A percentile compares a stretch with the other conserved stretches of the same genome.
Evolutionary conservation across 2,113 vertebrate species (phyloP).

Genomic region (Peromyscus maniculatus): DNA sequence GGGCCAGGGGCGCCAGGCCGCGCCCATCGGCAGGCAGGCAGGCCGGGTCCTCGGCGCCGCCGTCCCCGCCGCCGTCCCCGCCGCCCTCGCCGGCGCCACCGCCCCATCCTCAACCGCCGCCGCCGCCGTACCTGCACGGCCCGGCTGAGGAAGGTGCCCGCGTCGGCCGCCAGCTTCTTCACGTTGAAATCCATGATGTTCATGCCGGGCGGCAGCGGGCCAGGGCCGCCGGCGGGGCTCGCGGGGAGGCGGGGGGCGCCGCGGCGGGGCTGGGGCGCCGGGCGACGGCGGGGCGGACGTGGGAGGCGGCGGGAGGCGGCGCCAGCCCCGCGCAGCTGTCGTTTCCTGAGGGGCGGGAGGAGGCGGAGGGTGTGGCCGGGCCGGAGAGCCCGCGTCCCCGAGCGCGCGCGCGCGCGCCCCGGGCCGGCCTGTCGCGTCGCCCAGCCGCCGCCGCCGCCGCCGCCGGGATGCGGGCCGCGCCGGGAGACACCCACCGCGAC

Average conservation of each 20-base stretch:
- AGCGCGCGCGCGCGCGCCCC: neutral
- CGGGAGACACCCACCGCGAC: accelerated
- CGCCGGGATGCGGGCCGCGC: neutral
- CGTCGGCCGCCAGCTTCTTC: constrained; percentile 96
- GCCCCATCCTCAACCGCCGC: neutral
- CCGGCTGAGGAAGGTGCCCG: constrained; percentile 96
- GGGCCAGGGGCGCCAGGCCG: constrained; percentile 54
- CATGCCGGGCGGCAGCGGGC: constrained; percentile 70
- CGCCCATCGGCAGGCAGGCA: neutral
- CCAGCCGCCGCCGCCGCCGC: neutral
- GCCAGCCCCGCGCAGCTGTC: constrained; percentile 77
- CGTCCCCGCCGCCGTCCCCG: neutral
- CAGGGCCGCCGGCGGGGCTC: constrained; percentile 57
- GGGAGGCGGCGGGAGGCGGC: constrained; percentile 74
- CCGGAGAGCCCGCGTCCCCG: neutral
- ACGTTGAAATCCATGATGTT: constrained; percentile 96
- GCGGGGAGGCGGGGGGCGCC: constrained; percentile 40
- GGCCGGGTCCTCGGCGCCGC: neutral
- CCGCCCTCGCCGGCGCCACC: neutral
- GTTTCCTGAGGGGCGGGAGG: constrained; percentile 60
- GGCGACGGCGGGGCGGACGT: constrained; percentile 59
- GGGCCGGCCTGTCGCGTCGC: accelerated
- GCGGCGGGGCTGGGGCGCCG: constrained; percentile 17
- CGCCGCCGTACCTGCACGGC: constrained; percentile 92
- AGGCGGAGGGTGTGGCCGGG: neutral